Evolutionary conservation across 2,113 vertebrate species (phyloP).

Genomic region (rabbit (Oryctolagus cuniculus)): mOryCun1.1 NC_091437.1:61709001-61709500

Average conservation of each 20-base stretch:
- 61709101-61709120: not conserved
- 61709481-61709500: not conserved
- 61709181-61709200: not conserved
- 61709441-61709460: not conserved
- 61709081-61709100: not conserved
- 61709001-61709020: not conserved
- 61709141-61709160: not conserved
- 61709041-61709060: constrained; percentile 8
- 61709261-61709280: not conserved
- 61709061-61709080: not conserved
- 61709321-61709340: not conserved
- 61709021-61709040: not conserved
- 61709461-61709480: not conserved
- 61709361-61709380: not conserved
- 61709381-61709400: not conserved
- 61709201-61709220: not conserved
- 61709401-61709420: not conserved
- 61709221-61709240: not conserved
- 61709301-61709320: not conserved
- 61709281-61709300: not conserved
- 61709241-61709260: not conserved
- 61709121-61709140: not conserved
- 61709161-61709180: not conserved
- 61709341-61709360: not conserved
- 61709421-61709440: not conserved